Conservation (phyloP, 2,888 invertebrate species). For the Coenonympha glycerion region DNA sequence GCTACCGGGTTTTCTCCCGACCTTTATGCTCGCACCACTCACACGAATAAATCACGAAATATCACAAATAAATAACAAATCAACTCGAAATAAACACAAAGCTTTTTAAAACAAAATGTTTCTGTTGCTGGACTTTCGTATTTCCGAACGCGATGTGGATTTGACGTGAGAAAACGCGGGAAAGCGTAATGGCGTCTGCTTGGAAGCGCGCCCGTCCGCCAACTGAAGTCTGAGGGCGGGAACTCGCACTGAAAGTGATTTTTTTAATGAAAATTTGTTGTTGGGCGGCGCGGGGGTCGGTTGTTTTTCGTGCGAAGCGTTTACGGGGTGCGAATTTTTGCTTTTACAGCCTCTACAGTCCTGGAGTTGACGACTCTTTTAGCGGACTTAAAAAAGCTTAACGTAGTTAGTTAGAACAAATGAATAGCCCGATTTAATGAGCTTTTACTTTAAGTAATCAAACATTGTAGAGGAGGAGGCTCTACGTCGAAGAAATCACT, state of each 20-base stretch:
- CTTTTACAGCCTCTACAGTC: slow-evolving; percentile 23
- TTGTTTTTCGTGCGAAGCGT: slow-evolving; percentile 37
- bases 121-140: neutral
- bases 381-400: slow-evolving; percentile 12
- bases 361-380: slow-evolving; percentile 18
- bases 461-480: too few species aligned
- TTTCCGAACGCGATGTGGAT: slow-evolving; percentile 29
- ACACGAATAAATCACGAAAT: slow-evolving; percentile 36
- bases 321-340: slow-evolving; percentile 30
- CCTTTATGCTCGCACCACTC: slow-evolving; percentile 45
- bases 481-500: too few species aligned
- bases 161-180: slow-evolving; percentile 30
- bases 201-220: slow-evolving; percentile 30
- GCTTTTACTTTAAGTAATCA: neutral
- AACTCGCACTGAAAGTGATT: slow-evolving; percentile 39
- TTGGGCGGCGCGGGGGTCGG: slow-evolving; percentile 23
- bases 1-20: slow-evolving; percentile 39
- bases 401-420: neutral
- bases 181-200: slow-evolving; percentile 37
- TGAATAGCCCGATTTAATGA: neutral
- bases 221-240: slow-evolving; percentile 41
- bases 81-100: slow-evolving; percentile 6
- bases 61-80: slow-evolving; percentile 13
- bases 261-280: slow-evolving; percentile 33
- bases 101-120: slow-evolving; percentile 1